Percentiles rank a stretch among this genome's conserved stretches.
Conservation (phyloP, 2,888 invertebrate species). For the Anthrax anthrax region DNA sequence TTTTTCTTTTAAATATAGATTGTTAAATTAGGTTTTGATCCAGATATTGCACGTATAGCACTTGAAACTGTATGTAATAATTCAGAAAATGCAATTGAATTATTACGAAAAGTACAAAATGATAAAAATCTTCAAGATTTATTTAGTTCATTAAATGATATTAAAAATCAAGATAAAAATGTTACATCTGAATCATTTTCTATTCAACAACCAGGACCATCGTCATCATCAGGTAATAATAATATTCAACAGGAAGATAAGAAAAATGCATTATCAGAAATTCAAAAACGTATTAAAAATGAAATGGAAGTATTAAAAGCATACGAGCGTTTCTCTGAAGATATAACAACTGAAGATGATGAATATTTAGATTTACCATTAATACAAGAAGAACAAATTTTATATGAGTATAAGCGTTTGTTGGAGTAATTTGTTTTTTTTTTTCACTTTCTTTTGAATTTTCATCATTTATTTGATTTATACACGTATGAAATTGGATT, state of each 20-base stretch:
- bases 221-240: conserved; percentile 14
- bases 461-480: too few species aligned
- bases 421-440: neutral
- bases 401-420: conserved; percentile 44
- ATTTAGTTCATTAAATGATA: neutral
- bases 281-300: conserved; percentile 19
- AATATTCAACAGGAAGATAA: conserved; percentile 4
- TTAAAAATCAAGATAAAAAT: neutral
- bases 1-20: conserved; percentile 32
- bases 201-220: conserved; percentile 11
- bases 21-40: conserved; percentile 45
- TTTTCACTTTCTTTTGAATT: too few species aligned
- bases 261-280: conserved; percentile 5
- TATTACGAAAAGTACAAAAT: conserved; percentile 34
- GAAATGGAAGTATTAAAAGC: conserved; percentile 34
- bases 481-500: too few species aligned
- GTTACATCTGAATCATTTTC: neutral
- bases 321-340: conserved; percentile 43
- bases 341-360: conserved; percentile 44
- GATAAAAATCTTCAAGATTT: conserved; percentile 16
- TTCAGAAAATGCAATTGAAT: conserved; percentile 43
- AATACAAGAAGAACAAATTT: conserved; percentile 51
- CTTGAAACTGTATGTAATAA: conserved; percentile 41
- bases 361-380: conserved; percentile 61
- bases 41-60: conserved; percentile 39